Percentiles rank a stretch among this genome's conserved stretches.
phyloP scores from a whole-genome alignment of 2,113 vertebrate genomes.

The Cisticola juncidis region DNA sequence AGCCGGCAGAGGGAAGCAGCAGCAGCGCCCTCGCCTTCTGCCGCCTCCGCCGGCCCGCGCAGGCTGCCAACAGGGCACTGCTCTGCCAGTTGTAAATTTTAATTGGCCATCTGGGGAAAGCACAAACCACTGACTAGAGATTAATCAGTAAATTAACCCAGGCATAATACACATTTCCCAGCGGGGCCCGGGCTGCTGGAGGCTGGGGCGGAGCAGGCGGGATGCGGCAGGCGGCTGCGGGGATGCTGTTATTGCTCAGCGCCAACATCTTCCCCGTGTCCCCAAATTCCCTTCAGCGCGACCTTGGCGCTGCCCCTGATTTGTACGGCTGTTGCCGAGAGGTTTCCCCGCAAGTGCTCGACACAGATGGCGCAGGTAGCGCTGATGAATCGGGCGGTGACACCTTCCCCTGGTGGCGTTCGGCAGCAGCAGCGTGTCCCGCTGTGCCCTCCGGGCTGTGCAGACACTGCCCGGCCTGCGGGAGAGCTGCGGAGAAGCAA shows the following conservation, averaged over 20 bases:
- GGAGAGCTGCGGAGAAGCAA: background rate
- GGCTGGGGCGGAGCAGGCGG: slow-evolving; percentile 75
- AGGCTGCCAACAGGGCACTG: slow-evolving; percentile 91
- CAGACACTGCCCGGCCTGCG: background rate
- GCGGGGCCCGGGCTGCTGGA: slow-evolving; percentile 82
- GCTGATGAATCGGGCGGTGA: slow-evolving; percentile 74
- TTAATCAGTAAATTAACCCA: slow-evolving; percentile 99
- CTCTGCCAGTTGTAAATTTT: slow-evolving; percentile 99
- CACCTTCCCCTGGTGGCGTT: slow-evolving; percentile 69
- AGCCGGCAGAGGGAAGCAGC: background rate
- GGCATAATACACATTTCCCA: slow-evolving; percentile 97
- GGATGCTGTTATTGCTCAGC: slow-evolving; percentile 74
- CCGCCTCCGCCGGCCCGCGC: slow-evolving; percentile 91
- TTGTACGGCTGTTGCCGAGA: slow-evolving; percentile 87
- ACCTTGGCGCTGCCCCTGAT: slow-evolving; percentile 88
- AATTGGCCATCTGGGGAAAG: slow-evolving; percentile 99
- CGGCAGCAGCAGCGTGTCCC: too few relatives aligned
- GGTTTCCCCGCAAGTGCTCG: slow-evolving; percentile 79
- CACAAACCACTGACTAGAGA: slow-evolving; percentile 99
- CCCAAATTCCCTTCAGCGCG: slow-evolving; percentile 77
- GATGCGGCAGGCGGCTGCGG: slow-evolving; percentile 75
- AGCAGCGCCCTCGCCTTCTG: slow-evolving; percentile 85
- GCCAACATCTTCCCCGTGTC: slow-evolving; percentile 84
- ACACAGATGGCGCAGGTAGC: slow-evolving; percentile 89
- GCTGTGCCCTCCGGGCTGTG: fast-evolving